phyloP scores from a whole-genome alignment of 2,113 vertebrate genomes.

The Cephalopterus ornatus region DNA sequence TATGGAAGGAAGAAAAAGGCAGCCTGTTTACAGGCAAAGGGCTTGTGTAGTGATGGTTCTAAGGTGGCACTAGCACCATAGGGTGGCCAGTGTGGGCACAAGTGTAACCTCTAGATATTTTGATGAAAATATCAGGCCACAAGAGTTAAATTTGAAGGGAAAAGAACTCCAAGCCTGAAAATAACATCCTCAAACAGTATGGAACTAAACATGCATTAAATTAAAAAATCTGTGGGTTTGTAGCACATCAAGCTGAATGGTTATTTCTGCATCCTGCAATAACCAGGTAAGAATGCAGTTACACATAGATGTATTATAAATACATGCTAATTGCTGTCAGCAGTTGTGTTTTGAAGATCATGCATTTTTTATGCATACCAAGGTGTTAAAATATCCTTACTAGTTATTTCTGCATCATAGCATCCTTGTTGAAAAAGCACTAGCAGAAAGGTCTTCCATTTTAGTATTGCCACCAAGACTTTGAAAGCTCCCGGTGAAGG shows the following conservation, averaged over 20 bases:
- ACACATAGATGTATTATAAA: not conserved
- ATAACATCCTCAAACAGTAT: not conserved
- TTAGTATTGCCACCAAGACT: not conserved
- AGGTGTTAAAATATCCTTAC: conserved; percentile 10
- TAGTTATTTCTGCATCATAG: not conserved
- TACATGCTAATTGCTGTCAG: conserved; percentile 16
- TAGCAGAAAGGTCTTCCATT: not conserved
- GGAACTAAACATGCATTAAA: not conserved
- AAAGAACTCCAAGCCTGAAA: not conserved
- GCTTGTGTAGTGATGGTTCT: not conserved
- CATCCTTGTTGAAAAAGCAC: not conserved
- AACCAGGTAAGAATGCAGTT: conserved; percentile 24
- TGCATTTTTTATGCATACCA: not conserved
- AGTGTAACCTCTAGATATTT: not conserved
- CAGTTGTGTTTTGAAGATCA: not conserved
- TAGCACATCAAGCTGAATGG: not conserved
- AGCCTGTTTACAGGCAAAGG: not conserved
- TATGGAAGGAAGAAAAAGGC: not conserved
- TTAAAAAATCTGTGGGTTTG: not conserved
- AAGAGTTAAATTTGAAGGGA: not conserved
- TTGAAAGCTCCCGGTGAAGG: not conserved
- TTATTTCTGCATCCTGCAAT: not conserved
- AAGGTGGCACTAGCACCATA: not conserved
- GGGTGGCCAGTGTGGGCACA: not conserved
- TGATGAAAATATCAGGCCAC: not conserved